Evolutionary conservation across 2,888 invertebrate species (phyloP).

Genomic region (Heliconius ethilla): DNA sequence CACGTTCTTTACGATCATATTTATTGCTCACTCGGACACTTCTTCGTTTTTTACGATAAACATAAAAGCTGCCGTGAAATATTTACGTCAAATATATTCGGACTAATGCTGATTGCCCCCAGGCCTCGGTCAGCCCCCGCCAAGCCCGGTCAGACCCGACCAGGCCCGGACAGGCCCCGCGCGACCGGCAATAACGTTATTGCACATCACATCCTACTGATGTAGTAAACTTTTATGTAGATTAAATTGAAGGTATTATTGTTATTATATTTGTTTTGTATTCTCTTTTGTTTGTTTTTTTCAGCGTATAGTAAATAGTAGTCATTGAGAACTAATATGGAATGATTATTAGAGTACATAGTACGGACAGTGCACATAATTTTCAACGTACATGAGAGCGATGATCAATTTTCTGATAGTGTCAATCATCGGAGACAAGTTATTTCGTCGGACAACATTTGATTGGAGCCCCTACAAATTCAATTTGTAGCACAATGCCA

Average conservation of each 20-base stretch:
- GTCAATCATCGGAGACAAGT: slow-evolving; percentile 72
- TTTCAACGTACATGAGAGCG: slow-evolving; percentile 7
- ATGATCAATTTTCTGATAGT: slow-evolving; percentile 80
- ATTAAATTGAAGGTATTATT: slow-evolving; percentile 35
- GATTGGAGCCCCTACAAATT: slow-evolving; percentile 75
- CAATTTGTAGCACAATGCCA: slow-evolving; percentile 74
- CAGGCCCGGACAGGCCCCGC: slow-evolving; percentile 2
- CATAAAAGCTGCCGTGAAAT: slow-evolving; percentile 80
- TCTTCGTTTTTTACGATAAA: slow-evolving; percentile 79
- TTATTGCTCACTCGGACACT: slow-evolving; percentile 75
- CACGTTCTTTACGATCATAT: slow-evolving; percentile 72
- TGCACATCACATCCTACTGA: slow-evolving; percentile 38
- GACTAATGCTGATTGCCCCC: slow-evolving; percentile 75
- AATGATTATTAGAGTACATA: neutral
- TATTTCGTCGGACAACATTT: slow-evolving; percentile 77
- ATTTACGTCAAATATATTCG: slow-evolving; percentile 80
- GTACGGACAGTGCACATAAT: neutral
- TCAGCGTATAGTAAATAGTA: neutral
- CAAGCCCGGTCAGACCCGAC: slow-evolving; percentile 47
- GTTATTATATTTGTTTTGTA: neutral
- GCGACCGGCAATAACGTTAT: slow-evolving; percentile 45
- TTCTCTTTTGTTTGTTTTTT: neutral
- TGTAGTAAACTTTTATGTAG: slow-evolving; percentile 40
- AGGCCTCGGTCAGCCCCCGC: slow-evolving; percentile 48
- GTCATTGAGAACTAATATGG: neutral